phyloP scores from a whole-genome alignment of 2,113 vertebrate genomes.

The Sceloporus undulatus region DNA sequence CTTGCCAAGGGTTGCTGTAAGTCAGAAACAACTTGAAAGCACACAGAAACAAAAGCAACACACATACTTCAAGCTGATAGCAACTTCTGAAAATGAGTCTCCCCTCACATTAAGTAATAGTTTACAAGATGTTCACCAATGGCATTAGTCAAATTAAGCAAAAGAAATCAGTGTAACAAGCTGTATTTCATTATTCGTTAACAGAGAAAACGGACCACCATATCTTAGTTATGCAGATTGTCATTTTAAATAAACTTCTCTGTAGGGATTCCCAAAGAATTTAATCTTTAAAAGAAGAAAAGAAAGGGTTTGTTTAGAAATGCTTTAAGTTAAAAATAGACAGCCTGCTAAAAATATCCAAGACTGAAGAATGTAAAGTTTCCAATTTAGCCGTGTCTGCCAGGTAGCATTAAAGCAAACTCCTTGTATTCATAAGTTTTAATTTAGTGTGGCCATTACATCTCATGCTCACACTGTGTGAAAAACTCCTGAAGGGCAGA shows the following conservation, averaged over 20 bases:
- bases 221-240: background rate
- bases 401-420: conserved; percentile 5
- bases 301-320: background rate
- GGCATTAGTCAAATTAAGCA: background rate
- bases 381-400: conserved; percentile 3
- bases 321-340: conserved; percentile 42
- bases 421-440: conserved; percentile 23
- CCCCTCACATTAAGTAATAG: background rate
- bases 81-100: background rate
- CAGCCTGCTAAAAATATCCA: conserved; percentile 18
- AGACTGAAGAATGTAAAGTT: background rate
- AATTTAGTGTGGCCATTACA: conserved; percentile 26
- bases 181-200: background rate
- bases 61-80: conserved; percentile 11
- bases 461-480: conserved; percentile 41
- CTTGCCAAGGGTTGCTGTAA: too few relatives aligned
- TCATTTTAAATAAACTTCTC: conserved; percentile 2
- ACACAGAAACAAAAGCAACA: background rate
- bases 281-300: background rate
- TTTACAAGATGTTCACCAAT: background rate
- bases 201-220: background rate
- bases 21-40: too few relatives aligned
- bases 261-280: background rate
- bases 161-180: background rate
- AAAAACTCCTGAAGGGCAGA: conserved; percentile 37